A percentile compares a stretch with the other conserved stretches of the same genome.
phyloP scores from a whole-genome alignment of 2,113 vertebrate species.

The human (Homo sapiens) region DNA sequence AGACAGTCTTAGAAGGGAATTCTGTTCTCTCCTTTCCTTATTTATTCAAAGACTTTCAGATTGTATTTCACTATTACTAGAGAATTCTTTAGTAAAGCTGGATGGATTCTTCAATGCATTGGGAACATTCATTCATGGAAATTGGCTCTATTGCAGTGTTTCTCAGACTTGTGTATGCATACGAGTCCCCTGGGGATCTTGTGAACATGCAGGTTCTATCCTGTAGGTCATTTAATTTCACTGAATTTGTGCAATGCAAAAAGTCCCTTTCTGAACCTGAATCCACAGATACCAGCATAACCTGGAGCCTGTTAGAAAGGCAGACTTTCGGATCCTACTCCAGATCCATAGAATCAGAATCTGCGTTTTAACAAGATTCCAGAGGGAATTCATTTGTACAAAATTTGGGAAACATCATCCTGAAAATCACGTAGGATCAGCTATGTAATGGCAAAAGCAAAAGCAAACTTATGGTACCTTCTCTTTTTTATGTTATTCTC shows the following conservation, averaged over 20 bases:
- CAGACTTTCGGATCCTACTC: background rate
- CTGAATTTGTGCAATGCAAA: background rate
- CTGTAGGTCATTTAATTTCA: background rate
- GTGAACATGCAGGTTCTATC: background rate
- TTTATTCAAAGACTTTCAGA: background rate
- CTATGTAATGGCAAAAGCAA: background rate
- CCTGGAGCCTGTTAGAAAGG: background rate
- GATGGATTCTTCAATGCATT: background rate
- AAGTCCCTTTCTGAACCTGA: constrained; percentile 1
- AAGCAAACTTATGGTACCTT: background rate
- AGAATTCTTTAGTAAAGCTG: background rate
- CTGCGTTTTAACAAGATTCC: background rate
- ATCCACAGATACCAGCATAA: background rate
- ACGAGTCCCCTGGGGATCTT: background rate
- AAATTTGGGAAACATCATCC: background rate
- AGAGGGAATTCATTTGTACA: background rate
- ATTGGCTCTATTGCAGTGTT: background rate
- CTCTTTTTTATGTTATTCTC: background rate
- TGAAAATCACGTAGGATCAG: background rate
- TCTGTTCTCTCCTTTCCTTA: background rate
- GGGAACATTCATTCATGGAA: background rate
- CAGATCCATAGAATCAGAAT: background rate
- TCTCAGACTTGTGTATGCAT: background rate
- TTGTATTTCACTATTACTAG: background rate
- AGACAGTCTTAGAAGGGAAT: background rate